Conservation (phyloP, 1,140 invertebrate genomes). For the Antheraea pernyi region DNA sequence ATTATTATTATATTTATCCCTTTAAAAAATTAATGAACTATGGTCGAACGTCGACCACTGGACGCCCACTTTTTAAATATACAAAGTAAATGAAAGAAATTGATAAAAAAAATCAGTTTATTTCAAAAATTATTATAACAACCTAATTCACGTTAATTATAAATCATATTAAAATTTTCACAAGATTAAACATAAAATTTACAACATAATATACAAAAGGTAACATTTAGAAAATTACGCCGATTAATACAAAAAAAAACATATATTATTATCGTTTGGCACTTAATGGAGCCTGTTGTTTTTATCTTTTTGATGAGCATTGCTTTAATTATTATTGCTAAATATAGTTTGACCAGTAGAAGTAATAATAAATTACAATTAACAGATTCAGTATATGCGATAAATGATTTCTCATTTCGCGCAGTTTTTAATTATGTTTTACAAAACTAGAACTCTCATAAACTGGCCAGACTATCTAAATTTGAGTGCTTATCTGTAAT, state of each 20-base stretch:
- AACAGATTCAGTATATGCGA: neutral
- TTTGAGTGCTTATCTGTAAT: conserved; percentile 31
- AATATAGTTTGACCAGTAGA: neutral
- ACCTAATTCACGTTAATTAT: conserved; percentile 49
- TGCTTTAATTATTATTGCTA: neutral
- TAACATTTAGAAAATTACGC: conserved; percentile 38
- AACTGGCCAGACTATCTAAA: neutral
- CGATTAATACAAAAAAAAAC: conserved; percentile 35
- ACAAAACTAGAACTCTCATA: conserved; percentile 3
- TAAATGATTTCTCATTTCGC: neutral
- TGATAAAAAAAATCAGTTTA: conserved; percentile 65
- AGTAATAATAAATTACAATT: neutral
- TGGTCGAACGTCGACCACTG: too few species aligned
- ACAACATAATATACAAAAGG: conserved; percentile 37
- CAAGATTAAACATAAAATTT: conserved; percentile 33
- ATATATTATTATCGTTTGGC: conserved; percentile 51
- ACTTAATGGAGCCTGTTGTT: conserved; percentile 38
- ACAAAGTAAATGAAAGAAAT: conserved; percentile 13
- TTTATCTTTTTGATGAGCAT: neutral
- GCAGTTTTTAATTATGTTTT: neutral
- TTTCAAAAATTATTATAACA: conserved; percentile 61
- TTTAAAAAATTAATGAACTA: too few species aligned
- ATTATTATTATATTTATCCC: too few species aligned
- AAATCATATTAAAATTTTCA: neutral
- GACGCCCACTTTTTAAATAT: too few species aligned